These are phyloP conservation scores for Acrocyrtus sp. DNA, from an alignment of 2,888 invertebrate genomes.

Conservation along the genomic window DNA sequence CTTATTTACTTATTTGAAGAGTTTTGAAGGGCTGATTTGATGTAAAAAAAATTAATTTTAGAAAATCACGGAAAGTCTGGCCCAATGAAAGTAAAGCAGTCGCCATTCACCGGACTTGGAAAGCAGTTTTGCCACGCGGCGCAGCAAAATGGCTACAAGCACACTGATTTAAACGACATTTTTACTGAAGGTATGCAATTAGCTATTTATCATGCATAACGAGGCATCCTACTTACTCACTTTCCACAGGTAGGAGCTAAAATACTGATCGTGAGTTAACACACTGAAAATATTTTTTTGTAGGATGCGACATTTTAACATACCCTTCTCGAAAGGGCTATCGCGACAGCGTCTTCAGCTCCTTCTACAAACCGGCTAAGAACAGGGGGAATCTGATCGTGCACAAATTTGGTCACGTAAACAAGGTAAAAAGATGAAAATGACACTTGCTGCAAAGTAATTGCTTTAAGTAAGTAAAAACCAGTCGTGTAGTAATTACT, in stretches of 20 bases:
- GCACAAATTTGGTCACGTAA: slow-evolving; percentile 48
- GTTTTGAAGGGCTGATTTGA: too few relatives aligned
- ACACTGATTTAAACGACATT: slow-evolving; percentile 47
- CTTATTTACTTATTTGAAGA: not conserved
- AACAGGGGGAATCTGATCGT: slow-evolving; percentile 28
- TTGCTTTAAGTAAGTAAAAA: too few relatives aligned
- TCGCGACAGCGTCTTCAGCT: slow-evolving; percentile 17
- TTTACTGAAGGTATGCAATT: too few relatives aligned
- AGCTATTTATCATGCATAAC: too few relatives aligned
- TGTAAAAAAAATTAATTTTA: too few relatives aligned
- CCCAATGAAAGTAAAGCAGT: slow-evolving; percentile 27
- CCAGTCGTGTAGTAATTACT: too few relatives aligned
- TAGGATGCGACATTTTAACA: slow-evolving; percentile 22
- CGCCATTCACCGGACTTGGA: slow-evolving; percentile 36
- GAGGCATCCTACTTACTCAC: too few relatives aligned
- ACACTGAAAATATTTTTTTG: too few relatives aligned
- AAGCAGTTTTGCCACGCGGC: slow-evolving; percentile 49
- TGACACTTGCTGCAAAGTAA: too few relatives aligned
- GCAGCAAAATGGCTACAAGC: slow-evolving; percentile 44
- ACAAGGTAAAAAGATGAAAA: slow-evolving; percentile 22
- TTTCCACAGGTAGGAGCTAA: too few relatives aligned
- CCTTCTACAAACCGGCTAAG: slow-evolving; percentile 23
- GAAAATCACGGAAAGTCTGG: slow-evolving; percentile 41
- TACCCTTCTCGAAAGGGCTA: slow-evolving; percentile 36
- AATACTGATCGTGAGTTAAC: too few relatives aligned